Base-by-base conservation (phyloP, 53 echinoderm and acorn worm species). In the Echinometra lucunter region DNA sequence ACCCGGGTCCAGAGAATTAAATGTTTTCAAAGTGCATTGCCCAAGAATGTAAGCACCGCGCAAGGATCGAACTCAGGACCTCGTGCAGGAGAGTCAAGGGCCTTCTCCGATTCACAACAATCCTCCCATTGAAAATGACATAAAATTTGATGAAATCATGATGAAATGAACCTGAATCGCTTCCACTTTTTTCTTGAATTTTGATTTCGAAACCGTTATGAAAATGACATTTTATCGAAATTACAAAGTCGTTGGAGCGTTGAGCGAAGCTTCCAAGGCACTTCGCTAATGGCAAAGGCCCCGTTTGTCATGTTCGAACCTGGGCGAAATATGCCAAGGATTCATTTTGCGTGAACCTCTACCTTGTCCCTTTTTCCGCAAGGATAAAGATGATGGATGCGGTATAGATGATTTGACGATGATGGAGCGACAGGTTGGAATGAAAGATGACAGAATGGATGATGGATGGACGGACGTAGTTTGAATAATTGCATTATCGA, bases 161-260 rank as follows among this genome's bases (percentile, higher is more conserved):
- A 27, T 83, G n/a, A 47, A 28, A 28, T 49, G 83, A 11, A 28
- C 83, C 47, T 83, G 83, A 83, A 27, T 47, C 45, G 49, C 49
- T 47, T 10, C 45, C 0, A 23, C 49, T 27, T 3, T 47, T 27
- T 28, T 28, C 47, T 47, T 45, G 2, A 11, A 49, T n/a, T 17
- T 75, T 49, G 45, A 47, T 83, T 83, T 45, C 28, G 35, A 58
- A 58, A 58, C 47, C 89, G 60, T 58, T 89, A 89, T 89, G 89
- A 35, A 89, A 89, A 89, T 89, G 89, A 30, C 91, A 44, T 91
- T 91, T 91, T 67, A 91, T 91, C 91, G 45, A 91, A 67, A 91
- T 91, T 91, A 91, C 44, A 69, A 66, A 45, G n/a, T 67, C 67
- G 91, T 0, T 44, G 70, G 37, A 91, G 66, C 91, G 91, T 91